phyloP scores from a whole-genome alignment of 2,113 vertebrate genomes.

The Ancistrus triradiatus region DNA sequence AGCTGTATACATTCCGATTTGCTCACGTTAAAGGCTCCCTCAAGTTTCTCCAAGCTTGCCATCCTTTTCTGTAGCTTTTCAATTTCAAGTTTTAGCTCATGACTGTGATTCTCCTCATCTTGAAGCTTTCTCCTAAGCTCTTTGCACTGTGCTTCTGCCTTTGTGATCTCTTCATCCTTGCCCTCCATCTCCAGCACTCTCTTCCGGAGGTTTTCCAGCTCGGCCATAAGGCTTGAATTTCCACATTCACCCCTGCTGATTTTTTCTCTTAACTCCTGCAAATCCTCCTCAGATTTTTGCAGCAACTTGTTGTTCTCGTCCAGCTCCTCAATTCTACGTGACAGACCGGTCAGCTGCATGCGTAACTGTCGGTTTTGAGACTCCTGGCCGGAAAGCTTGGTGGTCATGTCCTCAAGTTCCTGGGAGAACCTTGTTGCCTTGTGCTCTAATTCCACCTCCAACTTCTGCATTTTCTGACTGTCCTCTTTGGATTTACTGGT shows the following conservation, averaged over 20 bases:
- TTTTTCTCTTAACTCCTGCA: conserved; percentile 85
- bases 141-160: conserved; percentile 83
- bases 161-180: conserved; percentile 93
- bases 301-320: conserved; percentile 82
- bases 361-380: conserved; percentile 82
- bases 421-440: conserved; percentile 73
- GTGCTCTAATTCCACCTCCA: conserved; percentile 83
- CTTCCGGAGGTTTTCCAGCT: conserved; percentile 89
- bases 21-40: conserved; percentile 80
- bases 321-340: conserved; percentile 79
- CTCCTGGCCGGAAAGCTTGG: conserved; percentile 81
- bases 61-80: conserved; percentile 91
- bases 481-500: conserved; percentile 76
- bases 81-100: conserved; percentile 82
- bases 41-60: conserved; percentile 85
- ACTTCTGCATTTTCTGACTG: conserved; percentile 78
- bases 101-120: conserved; percentile 81
- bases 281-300: conserved; percentile 85
- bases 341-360: conserved; percentile 75
- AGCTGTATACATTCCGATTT: conserved; percentile 82
- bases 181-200: conserved; percentile 94
- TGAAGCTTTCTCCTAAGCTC: conserved; percentile 85
- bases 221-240: conserved; percentile 81
- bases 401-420: conserved; percentile 85
- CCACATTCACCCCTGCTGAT: conserved; percentile 88